These are phyloP conservation scores for Pachypeltis micranthus DNA, from an alignment of 1,140 invertebrate genomes.

Conservation along the genomic window DNA sequence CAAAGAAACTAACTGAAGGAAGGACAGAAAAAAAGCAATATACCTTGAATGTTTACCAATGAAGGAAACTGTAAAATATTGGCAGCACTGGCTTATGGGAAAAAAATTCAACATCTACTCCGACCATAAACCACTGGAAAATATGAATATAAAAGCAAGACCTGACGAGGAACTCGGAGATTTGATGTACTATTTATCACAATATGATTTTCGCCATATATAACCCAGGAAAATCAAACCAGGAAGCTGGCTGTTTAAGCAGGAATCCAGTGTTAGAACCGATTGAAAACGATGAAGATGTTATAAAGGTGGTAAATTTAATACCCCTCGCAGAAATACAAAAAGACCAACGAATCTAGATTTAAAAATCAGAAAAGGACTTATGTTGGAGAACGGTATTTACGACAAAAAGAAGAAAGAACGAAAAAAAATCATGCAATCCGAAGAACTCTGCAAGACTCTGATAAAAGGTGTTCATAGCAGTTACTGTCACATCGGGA, in stretches of 20 bases:
- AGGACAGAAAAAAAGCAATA: conserved; percentile 32
- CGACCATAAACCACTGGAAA: conserved; percentile 36
- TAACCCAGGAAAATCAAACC: conserved; percentile 23
- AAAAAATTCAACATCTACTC: conserved; percentile 33
- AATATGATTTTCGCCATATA: conserved; percentile 31
- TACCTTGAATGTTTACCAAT: conserved; percentile 34
- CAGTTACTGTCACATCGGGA: conserved; percentile 9
- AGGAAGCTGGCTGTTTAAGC: too few species aligned
- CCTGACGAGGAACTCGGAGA: conserved; percentile 33
- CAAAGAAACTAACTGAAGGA: conserved; percentile 27
- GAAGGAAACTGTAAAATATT: too few species aligned
- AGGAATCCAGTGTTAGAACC: too few species aligned
- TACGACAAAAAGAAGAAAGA: not conserved
- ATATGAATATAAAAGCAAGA: too few species aligned
- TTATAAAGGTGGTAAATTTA: conserved; percentile 9
- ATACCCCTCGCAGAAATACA: not conserved
- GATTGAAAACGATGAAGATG: conserved; percentile 3
- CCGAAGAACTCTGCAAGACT: not conserved
- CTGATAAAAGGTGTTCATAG: conserved; percentile 8
- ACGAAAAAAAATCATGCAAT: not conserved
- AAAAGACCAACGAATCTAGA: not conserved
- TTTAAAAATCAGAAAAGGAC: conserved; percentile 17
- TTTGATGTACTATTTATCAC: conserved; percentile 32
- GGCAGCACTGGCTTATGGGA: not conserved
- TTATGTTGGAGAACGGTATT: too few species aligned